These are phyloP conservation scores for Danio rerio DNA, from an alignment of 2,113 vertebrate species.

Conservation along the genomic window DNA sequence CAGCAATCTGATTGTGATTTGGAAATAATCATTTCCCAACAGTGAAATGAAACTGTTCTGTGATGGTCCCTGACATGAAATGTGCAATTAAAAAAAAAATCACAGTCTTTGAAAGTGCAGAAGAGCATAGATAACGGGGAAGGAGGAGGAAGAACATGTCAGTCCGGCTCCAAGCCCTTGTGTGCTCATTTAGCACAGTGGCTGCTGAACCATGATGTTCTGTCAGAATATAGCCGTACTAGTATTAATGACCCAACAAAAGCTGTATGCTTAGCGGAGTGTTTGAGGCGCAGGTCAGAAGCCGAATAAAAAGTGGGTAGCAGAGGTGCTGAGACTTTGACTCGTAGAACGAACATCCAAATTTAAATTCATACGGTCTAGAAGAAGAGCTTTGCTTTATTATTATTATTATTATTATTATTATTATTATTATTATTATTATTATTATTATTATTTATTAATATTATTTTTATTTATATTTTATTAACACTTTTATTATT, in stretches of 20 bases:
- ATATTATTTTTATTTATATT: no score
- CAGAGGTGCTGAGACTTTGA: neutral
- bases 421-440: no score
- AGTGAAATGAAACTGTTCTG: conserved; percentile 1
- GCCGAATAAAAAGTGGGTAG: neutral
- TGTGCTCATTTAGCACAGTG: conserved; percentile 39
- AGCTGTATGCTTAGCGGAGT: neutral
- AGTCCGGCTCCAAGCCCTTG: conserved; percentile 15
- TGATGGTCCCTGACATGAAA: neutral
- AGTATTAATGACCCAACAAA: conserved; percentile 45
- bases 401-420: no score
- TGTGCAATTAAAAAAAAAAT: conserved; percentile 45
- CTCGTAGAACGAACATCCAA: neutral
- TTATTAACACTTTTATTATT: no score
- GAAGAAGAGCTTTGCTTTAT: neutral
- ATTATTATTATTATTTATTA: neutral
- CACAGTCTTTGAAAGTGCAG: conserved; percentile 8
- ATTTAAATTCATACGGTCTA: neutral
- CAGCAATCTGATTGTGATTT: conserved; percentile 17
- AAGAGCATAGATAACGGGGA: neutral
- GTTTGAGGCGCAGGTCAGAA: neutral
- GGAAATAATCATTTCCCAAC: conserved; percentile 21
- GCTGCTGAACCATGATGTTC: conserved; percentile 26
- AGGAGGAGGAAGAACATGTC: neutral
- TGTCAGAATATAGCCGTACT: conserved; percentile 17